Conservation (phyloP, 2,888 invertebrate genomes). For the Cryptus viduatorius region DNA sequence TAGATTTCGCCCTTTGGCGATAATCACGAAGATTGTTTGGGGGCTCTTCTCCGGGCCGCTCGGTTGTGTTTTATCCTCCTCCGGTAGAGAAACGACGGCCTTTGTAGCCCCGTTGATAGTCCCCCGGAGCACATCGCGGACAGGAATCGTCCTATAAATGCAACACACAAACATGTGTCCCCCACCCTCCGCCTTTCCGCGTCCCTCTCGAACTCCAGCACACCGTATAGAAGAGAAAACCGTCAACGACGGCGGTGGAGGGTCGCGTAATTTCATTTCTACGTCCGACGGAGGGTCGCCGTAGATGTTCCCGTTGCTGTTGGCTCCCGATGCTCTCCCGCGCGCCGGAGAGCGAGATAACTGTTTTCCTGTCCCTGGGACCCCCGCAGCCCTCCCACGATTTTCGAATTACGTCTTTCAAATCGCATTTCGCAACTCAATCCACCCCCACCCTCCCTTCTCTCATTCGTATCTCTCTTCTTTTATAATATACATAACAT, state of each 20-base stretch:
- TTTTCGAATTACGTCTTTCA: conserved; percentile 85
- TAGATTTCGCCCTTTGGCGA: conserved; percentile 79
- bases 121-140: conserved; percentile 54
- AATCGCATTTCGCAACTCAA: conserved; percentile 77
- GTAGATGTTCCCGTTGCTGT: conserved; percentile 65
- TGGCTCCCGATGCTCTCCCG: conserved; percentile 48
- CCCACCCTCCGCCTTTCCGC: background rate
- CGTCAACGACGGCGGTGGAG: conserved; percentile 72
- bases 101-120: conserved; percentile 68
- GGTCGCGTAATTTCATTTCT: conserved; percentile 85
- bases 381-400: conserved; percentile 76
- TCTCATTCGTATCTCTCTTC: conserved; percentile 34
- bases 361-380: conserved; percentile 68
- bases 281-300: conserved; percentile 84
- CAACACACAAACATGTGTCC: conserved; percentile 6
- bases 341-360: conserved; percentile 49
- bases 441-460: conserved; percentile 33
- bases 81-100: conserved; percentile 69
- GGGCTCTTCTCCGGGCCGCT: conserved; percentile 56
- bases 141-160: conserved; percentile 19
- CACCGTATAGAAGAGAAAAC: conserved; percentile 15
- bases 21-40: conserved; percentile 79
- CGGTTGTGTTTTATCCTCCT: conserved; percentile 66
- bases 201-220: background rate
- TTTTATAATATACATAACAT: conserved; percentile 4